A percentile compares a stretch with the other conserved stretches of the same genome.
These are phyloP conservation scores for Takifugu flavidus DNA, from an alignment of 2,113 vertebrate species.

Conservation along the genomic window DNA sequence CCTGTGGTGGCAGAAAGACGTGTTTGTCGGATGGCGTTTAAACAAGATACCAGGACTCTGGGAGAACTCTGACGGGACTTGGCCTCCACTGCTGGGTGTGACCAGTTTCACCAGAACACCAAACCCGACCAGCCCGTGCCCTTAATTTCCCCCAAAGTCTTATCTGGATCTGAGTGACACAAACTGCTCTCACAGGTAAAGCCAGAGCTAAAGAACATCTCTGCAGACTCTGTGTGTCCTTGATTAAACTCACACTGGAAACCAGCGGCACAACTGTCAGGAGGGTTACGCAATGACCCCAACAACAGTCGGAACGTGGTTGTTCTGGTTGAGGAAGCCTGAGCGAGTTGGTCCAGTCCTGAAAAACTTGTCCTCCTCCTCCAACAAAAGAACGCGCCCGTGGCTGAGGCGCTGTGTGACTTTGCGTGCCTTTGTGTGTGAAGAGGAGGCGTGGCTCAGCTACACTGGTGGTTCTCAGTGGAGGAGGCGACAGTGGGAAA, in stretches of 20 bases:
- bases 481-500: conserved; percentile 42
- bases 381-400: background rate
- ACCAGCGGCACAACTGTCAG: conserved; percentile 1
- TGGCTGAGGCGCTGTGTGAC: conserved; percentile 5
- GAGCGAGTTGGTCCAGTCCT: background rate
- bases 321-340: conserved; percentile 4
- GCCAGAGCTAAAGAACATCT: too few relatives aligned
- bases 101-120: too few relatives aligned
- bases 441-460: conserved; percentile 39
- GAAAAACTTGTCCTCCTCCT: conserved; percentile 12
- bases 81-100: too few relatives aligned
- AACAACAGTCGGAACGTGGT: conserved; percentile 5
- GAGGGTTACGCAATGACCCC: background rate
- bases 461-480: conserved; percentile 46
- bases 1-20: background rate
- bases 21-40: conserved; percentile 53
- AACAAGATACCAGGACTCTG: conserved; percentile 32
- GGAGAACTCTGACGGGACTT: too few relatives aligned
- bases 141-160: too few relatives aligned
- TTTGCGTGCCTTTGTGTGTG: conserved; percentile 10
- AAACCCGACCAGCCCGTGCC: too few relatives aligned
- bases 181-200: too few relatives aligned
- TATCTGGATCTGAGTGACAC: too few relatives aligned
- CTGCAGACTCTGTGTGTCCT: background rate
- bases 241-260: conserved; percentile 10